Base-by-base conservation (phyloP, 2,888 invertebrate species). In the Eupithecia vulgata region DNA sequence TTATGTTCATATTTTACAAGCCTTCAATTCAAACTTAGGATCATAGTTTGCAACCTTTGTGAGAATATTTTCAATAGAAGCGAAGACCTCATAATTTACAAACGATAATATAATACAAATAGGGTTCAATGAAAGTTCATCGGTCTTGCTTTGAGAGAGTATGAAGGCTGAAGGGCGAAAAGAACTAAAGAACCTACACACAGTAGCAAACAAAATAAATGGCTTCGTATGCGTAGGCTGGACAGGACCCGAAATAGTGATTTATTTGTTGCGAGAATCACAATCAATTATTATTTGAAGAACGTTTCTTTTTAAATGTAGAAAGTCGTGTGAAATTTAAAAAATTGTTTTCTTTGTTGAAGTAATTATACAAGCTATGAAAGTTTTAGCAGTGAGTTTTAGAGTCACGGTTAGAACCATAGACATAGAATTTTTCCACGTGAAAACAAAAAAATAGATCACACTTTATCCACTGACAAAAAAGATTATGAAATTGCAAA, bases 71-170 rank as follows among this genome's bases (percentile, higher is more conserved):
- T 74, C 70, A 71, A 59, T 67, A 71, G 67, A 74, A 40, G 40
- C 30, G 15, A 40, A 72, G 52, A 67, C 35, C 72, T 74, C 71
- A 74, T 76, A 72, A 71, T 73, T 68, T 62, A 72, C 67, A 59
- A 69, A 42, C 25, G 37, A 65, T 68, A 65, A 40, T 65, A 25
- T 25, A 65, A 65, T 42, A 70, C 35, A 35, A 48, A 52, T 62
- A 70, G 64, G 71, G 79, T 78, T 79, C 78, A 78, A 70, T 72
- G 68, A 42, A 75, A 79, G 78, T 77, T 79, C 76, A 77, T 69
- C 48, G 75, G 42, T 37, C 73, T 74, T 48, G 71, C 68, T 45
- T n/a, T 70, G 48, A 64, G 61, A 73, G 73, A 21, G 12, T 34
- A 68, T 74, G n/a, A 65, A 73, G 66, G 70, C 64, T 73, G 73